Base-by-base conservation (phyloP, 1,140 invertebrate genomes). In the Psilanteris sp. region DNA sequence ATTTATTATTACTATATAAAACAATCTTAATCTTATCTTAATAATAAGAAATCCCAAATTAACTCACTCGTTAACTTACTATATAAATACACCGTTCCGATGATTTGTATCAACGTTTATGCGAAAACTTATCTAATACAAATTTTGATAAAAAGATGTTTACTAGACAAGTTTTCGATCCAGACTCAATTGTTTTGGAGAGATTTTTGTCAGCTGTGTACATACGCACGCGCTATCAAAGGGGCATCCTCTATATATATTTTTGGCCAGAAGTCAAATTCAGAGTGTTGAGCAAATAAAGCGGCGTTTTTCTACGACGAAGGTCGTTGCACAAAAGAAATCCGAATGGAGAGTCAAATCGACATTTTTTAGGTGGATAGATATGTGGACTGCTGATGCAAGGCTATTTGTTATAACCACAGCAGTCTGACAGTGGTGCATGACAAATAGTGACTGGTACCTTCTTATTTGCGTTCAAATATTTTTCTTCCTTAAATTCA, bases 221-320 rank as follows among this genome's bases (percentile, higher is more conserved):
- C 75, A 83, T 79, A 83, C 24, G 68, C 59, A 55, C 34, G 36
- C 22, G 41, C 43, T 48, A 39, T 73, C 32, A 68, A 77, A 80
- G 75, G 66, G 77, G 61, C 59, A 70, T 62, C 48, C 48, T 59
- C 27, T 59, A 43, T 54, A 61, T 61, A 78, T 82, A 81, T 83
- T 83, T 85, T 85, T 83, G 77, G 83, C 72, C 71, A 79, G 76
- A 83, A 85, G 84, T 85, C 84, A 81, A 84, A 83, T 83, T 81
- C 84, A 43, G 77, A 85, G 83, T 84, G 83, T 74, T 78, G 61
- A 27, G 73, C 79, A 84, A 85, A 85, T 76, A 85, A 67, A 77
- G 44, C 59, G 62, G 59, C 43, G 66, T 73, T 78, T 78, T 78
- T 77, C 73, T 72, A 68, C 62, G 61, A 67, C 54, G 74, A 77